Evolutionary conservation across 2,888 invertebrate species (phyloP).

Genomic region (Heliconius aoede): DNA sequence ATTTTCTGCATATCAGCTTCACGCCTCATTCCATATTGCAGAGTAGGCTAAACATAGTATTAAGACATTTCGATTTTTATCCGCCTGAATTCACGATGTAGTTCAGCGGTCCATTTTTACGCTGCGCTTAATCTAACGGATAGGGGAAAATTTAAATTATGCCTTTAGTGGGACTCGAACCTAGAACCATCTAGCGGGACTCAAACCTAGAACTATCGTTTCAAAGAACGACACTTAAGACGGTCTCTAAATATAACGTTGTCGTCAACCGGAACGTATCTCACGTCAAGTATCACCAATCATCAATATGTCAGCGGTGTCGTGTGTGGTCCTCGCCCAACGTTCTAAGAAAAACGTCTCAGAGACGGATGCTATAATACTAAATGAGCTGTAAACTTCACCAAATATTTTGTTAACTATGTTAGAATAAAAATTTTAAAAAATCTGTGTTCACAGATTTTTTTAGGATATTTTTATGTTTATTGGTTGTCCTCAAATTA

Average conservation of each 20-base stretch:
- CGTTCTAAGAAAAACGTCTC: conserved; percentile 51
- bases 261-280: conserved; percentile 14
- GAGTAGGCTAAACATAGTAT: neutral
- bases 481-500: too few species aligned
- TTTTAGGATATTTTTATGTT: neutral
- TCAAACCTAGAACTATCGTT: neutral
- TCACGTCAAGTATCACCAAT: conserved; percentile 34
- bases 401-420: conserved; percentile 24
- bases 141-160: neutral
- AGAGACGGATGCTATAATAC: conserved; percentile 34
- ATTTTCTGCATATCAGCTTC: too few species aligned
- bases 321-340: conserved; percentile 52
- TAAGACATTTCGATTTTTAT: neutral
- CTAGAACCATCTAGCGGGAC: too few species aligned
- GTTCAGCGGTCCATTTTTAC: too few species aligned
- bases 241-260: conserved; percentile 9
- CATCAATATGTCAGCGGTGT: conserved; percentile 50
- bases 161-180: too few species aligned
- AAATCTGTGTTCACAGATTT: neutral
- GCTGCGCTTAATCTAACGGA: too few species aligned
- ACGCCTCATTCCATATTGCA: too few species aligned
- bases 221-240: neutral
- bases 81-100: too few species aligned
- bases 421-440: conserved; percentile 1
- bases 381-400: conserved; percentile 37